These are phyloP conservation scores for Myripristis jacobus DNA, from an alignment of 2,797 vertebrate genomes.

Conservation along the genomic window DNA sequence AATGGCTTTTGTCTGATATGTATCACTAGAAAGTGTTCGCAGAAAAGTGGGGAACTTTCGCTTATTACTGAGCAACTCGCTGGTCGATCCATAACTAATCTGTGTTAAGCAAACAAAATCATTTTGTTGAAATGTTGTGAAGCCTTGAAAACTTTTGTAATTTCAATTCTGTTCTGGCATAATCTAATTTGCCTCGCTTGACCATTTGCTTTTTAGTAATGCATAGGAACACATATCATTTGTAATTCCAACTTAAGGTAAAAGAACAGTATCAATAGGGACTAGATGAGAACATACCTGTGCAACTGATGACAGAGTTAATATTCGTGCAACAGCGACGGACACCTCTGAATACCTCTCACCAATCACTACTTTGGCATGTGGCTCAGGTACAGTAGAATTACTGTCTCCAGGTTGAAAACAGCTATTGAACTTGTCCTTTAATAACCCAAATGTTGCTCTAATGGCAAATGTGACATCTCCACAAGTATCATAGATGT, in stretches of 20 bases:
- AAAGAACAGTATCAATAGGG: background rate
- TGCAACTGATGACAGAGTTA: conserved; percentile 64
- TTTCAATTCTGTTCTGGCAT: background rate
- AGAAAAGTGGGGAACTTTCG: conserved; percentile 73
- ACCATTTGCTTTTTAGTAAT: conserved; percentile 8
- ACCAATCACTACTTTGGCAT: conserved; percentile 67
- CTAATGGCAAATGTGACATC: conserved; percentile 57
- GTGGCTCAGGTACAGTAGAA: conserved; percentile 12
- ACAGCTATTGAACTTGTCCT: conserved; percentile 28
- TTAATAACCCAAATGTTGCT: conserved; percentile 52
- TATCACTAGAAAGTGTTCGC: conserved; percentile 65
- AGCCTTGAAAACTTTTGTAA: background rate
- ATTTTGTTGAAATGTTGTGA: too few species aligned
- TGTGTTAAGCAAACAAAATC: conserved; percentile 35
- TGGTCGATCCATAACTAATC: conserved; percentile 69
- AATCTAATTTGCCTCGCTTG: background rate
- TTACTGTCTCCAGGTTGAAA: background rate
- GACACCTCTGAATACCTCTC: conserved; percentile 64
- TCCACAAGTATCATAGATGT: conserved; percentile 73
- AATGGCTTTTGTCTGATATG: conserved; percentile 62
- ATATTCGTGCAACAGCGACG: conserved; percentile 56
- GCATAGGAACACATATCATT: background rate
- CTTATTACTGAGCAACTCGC: conserved; percentile 66
- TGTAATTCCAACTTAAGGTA: background rate
- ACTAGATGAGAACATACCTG: conserved; percentile 58